These are phyloP conservation scores for Chloropsis hardwickii DNA, from an alignment of 2,113 vertebrate species.

Conservation along the genomic window DNA sequence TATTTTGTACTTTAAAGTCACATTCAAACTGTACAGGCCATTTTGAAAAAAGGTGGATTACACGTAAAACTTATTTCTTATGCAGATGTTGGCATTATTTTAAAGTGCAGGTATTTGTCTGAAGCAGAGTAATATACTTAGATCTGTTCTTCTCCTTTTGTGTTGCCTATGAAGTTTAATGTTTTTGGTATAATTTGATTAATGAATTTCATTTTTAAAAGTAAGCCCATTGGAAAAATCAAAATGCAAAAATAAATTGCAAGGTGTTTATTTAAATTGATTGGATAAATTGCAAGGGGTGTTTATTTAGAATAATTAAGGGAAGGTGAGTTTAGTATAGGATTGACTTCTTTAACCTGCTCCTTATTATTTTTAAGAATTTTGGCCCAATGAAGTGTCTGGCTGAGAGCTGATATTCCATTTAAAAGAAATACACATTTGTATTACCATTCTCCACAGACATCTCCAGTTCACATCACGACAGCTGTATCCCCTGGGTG, in stretches of 20 bases:
- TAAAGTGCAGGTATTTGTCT: background rate
- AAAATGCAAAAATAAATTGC: background rate
- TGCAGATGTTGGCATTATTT: background rate
- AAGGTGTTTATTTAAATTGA: background rate
- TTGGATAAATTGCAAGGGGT: background rate
- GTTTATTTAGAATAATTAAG: background rate
- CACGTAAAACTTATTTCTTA: background rate
- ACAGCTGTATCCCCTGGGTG: slow-evolving; percentile 20
- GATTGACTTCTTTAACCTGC: slow-evolving; percentile 30
- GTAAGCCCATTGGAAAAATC: background rate
- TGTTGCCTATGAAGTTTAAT: background rate
- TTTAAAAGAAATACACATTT: background rate
- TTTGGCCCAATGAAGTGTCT: slow-evolving; percentile 11
- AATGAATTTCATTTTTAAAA: background rate
- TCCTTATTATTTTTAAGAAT: slow-evolving; percentile 54
- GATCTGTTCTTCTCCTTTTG: background rate
- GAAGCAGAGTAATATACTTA: background rate
- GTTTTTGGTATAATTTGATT: background rate
- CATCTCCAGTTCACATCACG: slow-evolving; percentile 34
- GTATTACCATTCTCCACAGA: slow-evolving; percentile 28
- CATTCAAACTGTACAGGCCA: background rate
- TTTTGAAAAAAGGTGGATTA: background rate
- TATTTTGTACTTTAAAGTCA: background rate
- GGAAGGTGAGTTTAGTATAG: slow-evolving; percentile 12
- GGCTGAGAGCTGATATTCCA: slow-evolving; percentile 26